These are phyloP conservation scores for Sylvilagus floridanus DNA, from an alignment of 2,797 vertebrate species.

Conservation along the genomic window DNA sequence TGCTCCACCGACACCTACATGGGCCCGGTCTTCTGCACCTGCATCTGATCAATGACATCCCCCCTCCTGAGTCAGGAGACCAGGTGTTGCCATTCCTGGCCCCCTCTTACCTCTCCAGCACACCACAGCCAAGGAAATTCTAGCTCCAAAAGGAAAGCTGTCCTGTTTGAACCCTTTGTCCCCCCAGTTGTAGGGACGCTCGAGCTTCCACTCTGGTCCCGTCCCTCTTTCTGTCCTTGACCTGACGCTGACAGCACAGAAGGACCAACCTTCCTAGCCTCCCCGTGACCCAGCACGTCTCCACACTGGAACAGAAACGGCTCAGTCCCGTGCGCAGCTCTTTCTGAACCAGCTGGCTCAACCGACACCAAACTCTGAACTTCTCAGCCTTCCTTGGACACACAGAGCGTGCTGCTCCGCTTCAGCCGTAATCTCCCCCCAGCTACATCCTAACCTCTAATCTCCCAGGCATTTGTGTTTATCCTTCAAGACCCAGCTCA, in stretches of 20 bases:
- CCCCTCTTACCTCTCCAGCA: not conserved
- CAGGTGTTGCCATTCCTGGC: fast-evolving
- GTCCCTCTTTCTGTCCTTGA: not conserved
- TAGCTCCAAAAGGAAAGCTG: not conserved
- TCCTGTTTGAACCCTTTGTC: not conserved
- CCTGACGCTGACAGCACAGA: not conserved
- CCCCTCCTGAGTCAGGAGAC: not conserved
- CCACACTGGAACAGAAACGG: not conserved
- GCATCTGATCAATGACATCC: not conserved
- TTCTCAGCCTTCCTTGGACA: not conserved
- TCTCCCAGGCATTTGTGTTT: not conserved
- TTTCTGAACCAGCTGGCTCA: not conserved
- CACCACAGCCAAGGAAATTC: not conserved
- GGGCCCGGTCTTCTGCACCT: not conserved
- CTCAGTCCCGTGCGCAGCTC: not conserved
- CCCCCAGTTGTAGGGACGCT: not conserved
- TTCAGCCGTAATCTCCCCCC: not conserved
- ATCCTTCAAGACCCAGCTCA: not conserved
- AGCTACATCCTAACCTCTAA: not conserved
- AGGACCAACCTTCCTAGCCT: not conserved
- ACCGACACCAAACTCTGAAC: not conserved
- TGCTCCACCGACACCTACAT: fast-evolving
- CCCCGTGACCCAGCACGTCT: not conserved
- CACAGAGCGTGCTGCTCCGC: not conserved
- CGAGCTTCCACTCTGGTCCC: not conserved